Conservation (phyloP, 2,113 vertebrate genomes). For the Pteropus alecto region DNA sequence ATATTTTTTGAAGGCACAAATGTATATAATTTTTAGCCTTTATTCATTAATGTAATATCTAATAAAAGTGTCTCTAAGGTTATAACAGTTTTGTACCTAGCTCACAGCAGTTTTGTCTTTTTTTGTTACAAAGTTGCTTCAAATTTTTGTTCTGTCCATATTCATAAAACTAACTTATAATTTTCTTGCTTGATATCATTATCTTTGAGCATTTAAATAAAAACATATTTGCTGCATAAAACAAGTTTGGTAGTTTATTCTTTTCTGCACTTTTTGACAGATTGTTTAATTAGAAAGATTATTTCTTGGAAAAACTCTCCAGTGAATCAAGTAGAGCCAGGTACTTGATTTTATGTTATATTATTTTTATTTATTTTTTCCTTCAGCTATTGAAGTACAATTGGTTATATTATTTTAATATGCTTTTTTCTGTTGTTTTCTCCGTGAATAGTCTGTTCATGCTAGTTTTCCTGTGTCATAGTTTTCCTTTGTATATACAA, state of each 20-base stretch:
- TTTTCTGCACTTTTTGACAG: not conserved
- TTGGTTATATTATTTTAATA: not conserved
- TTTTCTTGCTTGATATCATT: slow-evolving; percentile 3
- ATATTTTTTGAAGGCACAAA: not conserved
- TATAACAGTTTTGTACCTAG: not conserved
- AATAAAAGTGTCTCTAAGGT: not conserved
- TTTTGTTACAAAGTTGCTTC: not conserved
- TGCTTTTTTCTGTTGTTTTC: not conserved
- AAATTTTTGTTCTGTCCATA: not conserved
- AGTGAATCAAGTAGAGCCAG: not conserved
- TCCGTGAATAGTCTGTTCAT: not conserved
- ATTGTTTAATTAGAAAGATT: not conserved
- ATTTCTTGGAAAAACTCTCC: slow-evolving; percentile 31
- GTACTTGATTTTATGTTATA: not conserved
- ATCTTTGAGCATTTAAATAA: not conserved
- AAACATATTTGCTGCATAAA: not conserved
- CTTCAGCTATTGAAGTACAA: not conserved
- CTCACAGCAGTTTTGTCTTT: not conserved
- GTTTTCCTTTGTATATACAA: not conserved
- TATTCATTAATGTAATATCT: not conserved
- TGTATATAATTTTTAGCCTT: not conserved
- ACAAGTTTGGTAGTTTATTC: not conserved
- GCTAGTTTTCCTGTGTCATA: not conserved
- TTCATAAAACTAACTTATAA: not conserved
- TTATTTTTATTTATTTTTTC: not conserved